Evolutionary conservation across 2,888 invertebrate species (phyloP).

Genomic region (Euphydryas editha): DNA sequence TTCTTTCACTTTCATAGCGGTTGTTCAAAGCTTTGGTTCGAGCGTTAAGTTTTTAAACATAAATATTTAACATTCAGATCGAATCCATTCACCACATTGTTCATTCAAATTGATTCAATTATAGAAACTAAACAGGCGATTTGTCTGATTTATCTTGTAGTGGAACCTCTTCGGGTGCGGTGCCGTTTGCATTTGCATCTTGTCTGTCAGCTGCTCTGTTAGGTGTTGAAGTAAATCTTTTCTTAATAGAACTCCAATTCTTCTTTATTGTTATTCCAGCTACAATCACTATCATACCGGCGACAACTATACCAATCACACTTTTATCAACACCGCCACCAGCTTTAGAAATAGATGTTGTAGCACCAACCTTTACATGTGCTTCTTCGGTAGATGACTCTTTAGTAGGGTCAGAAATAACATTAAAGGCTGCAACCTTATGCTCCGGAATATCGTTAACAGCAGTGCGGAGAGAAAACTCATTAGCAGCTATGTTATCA

Average conservation of each 20-base stretch:
- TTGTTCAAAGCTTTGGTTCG: conserved; percentile 1
- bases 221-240: conserved; percentile 67
- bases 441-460: conserved; percentile 54
- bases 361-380: conserved; percentile 64
- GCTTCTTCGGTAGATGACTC: background rate
- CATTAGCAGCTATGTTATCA: conserved; percentile 44
- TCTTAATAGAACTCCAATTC: conserved; percentile 81
- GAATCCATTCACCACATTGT: conserved; percentile 58
- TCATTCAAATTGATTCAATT: conserved; percentile 62
- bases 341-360: conserved; percentile 56
- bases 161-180: conserved; percentile 73
- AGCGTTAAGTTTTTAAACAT: conserved; percentile 14
- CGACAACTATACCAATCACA: conserved; percentile 79
- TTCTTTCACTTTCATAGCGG: conserved; percentile 24
- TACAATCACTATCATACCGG: conserved; percentile 78
- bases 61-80: conserved; percentile 63
- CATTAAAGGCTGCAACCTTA: conserved; percentile 46
- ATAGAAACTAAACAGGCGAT: conserved; percentile 61
- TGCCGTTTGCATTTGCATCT: conserved; percentile 59
- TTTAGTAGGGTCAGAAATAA: conserved; percentile 45
- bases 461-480: conserved; percentile 56
- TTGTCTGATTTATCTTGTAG: conserved; percentile 75
- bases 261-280: conserved; percentile 82
- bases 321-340: conserved; percentile 81
- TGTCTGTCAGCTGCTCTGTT: conserved; percentile 52